Base-by-base conservation (phyloP, 2,888 invertebrate species). In the Noctuana brunneofusca region DNA sequence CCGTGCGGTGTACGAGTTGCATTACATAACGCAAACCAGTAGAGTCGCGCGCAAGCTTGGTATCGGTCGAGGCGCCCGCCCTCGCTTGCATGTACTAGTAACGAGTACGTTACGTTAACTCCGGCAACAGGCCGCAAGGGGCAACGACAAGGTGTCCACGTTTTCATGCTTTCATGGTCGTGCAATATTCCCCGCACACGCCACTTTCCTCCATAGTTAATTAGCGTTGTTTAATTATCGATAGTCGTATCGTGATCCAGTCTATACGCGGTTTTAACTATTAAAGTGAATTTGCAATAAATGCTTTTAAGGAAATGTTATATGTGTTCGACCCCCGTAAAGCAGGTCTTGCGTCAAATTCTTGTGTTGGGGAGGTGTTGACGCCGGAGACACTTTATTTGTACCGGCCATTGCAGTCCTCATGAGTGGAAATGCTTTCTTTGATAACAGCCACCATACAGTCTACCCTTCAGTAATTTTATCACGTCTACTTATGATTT, bases 11-110 rank as follows among this genome's bases (percentile, higher is more conserved):
- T 16, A 38, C 6, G 38, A n/a, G 14, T 22, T 9, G 43, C 14
- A 72, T 87, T 87, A 78, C 87, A 83, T 86, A 87, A 89, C 76
- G 75, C 75, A 78, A 83, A 86, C 84, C 81, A 84, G 85, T 84
- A 78, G 75, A 84, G 85, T 84, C 78, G 75, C 72, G 64, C 78
- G 73, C 71, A 38, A n/a, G n/a, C n/a, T 38, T 64, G 64, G 69
- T 68, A 68, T 71, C 69, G 69, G 65, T 65, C 67, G 69, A 66
- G 43, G 66, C 69, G 73, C 64, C 62, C 59, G 56, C 58, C 38
- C 38, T 38, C 35, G 3, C 35, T 2, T 35, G 35, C 12, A n/a
- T 35, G 1, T 35, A n/a, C n/a, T 35, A 4, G n/a, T 35, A n/a
- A 35, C n/a, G n/a, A 58, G 49, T 66, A 68, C 64, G 56, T 71